phyloP scores from a whole-genome alignment of 1,140 invertebrate species.

The Aricia agestis region DNA sequence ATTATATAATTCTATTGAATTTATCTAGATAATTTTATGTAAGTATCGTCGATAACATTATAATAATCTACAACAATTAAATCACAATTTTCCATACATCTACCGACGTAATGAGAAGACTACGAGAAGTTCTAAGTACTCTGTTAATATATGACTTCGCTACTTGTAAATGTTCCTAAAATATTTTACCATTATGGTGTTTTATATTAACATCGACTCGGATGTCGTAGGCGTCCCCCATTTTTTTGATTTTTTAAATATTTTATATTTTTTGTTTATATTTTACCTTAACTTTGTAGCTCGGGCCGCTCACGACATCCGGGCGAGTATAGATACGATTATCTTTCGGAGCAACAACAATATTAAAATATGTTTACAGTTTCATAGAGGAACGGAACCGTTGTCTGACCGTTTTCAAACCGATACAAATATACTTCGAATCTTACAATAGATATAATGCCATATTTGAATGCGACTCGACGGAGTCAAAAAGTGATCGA shows the following conservation, averaged over 20 bases:
- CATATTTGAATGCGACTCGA: constrained; percentile 10
- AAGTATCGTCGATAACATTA: constrained; percentile 60
- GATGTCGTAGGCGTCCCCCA: constrained; percentile 69
- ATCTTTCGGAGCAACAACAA: constrained; percentile 53
- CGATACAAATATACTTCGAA: constrained; percentile 22
- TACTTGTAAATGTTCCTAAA: constrained; percentile 72
- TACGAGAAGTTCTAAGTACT: constrained; percentile 61
- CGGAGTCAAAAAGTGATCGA: not conserved
- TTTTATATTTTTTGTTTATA: constrained; percentile 46
- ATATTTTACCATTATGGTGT: constrained; percentile 56
- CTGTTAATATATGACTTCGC: constrained; percentile 53
- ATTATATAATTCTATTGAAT: constrained; percentile 67
- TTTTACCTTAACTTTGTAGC: constrained; percentile 63
- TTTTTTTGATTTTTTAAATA: constrained; percentile 45
- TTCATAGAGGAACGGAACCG: constrained; percentile 40
- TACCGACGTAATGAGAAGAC: constrained; percentile 55
- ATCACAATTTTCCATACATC: constrained; percentile 67
- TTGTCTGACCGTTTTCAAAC: constrained; percentile 23
- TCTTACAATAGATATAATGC: constrained; percentile 6
- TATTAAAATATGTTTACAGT: constrained; percentile 60
- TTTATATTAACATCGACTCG: constrained; percentile 54
- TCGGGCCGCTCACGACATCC: constrained; percentile 72
- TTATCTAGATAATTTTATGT: constrained; percentile 65
- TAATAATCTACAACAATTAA: constrained; percentile 69
- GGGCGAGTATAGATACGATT: constrained; percentile 53